phyloP scores from a whole-genome alignment of 2,888 invertebrate species.

The Nomada flava region DNA sequence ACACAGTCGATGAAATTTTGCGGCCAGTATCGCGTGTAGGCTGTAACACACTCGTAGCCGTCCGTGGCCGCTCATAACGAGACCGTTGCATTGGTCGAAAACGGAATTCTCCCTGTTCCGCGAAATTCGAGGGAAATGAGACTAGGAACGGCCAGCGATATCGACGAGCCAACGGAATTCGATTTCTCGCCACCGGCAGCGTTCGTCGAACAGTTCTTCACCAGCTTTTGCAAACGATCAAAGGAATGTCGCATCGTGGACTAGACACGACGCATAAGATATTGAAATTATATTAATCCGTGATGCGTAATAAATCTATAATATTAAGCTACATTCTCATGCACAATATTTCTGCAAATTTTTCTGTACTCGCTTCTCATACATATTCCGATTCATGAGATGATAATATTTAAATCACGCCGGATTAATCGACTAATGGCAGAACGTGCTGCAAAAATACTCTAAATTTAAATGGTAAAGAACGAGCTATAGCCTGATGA shows the following conservation, averaged over 20 bases:
- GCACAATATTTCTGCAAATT: too few relatives aligned
- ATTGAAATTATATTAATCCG: background rate
- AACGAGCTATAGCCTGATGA: too few relatives aligned
- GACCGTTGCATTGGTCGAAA: slow-evolving; percentile 3
- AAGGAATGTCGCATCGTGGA: slow-evolving; percentile 36
- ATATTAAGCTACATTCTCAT: too few relatives aligned
- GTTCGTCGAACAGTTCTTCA: slow-evolving; percentile 26
- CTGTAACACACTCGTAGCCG: slow-evolving; percentile 17
- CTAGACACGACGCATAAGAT: background rate
- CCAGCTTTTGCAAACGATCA: slow-evolving; percentile 32
- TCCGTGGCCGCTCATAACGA: slow-evolving; percentile 38
- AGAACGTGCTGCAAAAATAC: too few relatives aligned
- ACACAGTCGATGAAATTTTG: slow-evolving; percentile 42
- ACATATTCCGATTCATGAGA: too few relatives aligned
- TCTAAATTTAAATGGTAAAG: too few relatives aligned
- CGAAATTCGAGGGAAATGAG: slow-evolving; percentile 45
- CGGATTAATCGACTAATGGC: too few relatives aligned
- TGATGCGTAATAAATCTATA: background rate
- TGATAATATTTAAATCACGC: too few relatives aligned
- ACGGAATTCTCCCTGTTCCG: slow-evolving; percentile 26
- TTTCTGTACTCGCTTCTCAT: too few relatives aligned
- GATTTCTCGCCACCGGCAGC: slow-evolving; percentile 44
- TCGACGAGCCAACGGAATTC: slow-evolving; percentile 50
- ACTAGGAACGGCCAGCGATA: slow-evolving; percentile 25
- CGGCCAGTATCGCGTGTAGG: slow-evolving; percentile 6